phyloP scores from a whole-genome alignment of 1,140 invertebrate species.

The Lepidostoma basale region DNA sequence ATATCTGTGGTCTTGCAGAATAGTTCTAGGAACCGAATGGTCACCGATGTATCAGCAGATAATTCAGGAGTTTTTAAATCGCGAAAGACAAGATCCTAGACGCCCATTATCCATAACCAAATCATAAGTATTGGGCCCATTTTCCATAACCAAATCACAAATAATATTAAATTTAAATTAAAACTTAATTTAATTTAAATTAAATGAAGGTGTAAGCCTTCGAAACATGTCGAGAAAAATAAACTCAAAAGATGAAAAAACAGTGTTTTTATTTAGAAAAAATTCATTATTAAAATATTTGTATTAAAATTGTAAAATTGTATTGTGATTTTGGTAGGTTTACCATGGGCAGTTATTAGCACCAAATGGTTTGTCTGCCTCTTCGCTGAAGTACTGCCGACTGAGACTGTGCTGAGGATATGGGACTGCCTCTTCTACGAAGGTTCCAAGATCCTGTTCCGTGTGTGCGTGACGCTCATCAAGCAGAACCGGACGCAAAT shows the following conservation, averaged over 20 bases:
- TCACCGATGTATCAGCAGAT: conserved; percentile 48
- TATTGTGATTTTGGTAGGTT: conserved; percentile 54
- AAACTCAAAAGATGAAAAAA: too few relatives aligned
- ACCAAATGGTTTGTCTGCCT: conserved; percentile 96
- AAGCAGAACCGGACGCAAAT: conserved; percentile 73
- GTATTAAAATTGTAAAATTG: background rate
- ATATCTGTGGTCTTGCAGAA: conserved; percentile 56
- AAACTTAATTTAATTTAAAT: too few relatives aligned
- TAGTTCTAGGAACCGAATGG: conserved; percentile 53
- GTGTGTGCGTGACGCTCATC: conserved; percentile 85
- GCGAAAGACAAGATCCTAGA: too few relatives aligned
- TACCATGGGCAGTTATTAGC: conserved; percentile 86
- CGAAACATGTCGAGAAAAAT: too few relatives aligned
- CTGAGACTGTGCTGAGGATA: conserved; percentile 88
- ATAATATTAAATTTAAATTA: too few relatives aligned
- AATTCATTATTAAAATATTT: too few relatives aligned
- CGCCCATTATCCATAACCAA: too few relatives aligned
- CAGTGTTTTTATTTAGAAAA: too few relatives aligned
- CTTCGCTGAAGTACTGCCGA: conserved; percentile 88
- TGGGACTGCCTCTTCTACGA: conserved; percentile 97
- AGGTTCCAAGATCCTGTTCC: conserved; percentile 83
- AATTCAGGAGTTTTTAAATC: conserved; percentile 52
- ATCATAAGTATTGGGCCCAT: too few relatives aligned
- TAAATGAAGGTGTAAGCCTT: too few relatives aligned
- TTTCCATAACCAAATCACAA: too few relatives aligned